Conservation (phyloP, 2,797 vertebrate genomes). For the Telmatherina bonti region DNA sequence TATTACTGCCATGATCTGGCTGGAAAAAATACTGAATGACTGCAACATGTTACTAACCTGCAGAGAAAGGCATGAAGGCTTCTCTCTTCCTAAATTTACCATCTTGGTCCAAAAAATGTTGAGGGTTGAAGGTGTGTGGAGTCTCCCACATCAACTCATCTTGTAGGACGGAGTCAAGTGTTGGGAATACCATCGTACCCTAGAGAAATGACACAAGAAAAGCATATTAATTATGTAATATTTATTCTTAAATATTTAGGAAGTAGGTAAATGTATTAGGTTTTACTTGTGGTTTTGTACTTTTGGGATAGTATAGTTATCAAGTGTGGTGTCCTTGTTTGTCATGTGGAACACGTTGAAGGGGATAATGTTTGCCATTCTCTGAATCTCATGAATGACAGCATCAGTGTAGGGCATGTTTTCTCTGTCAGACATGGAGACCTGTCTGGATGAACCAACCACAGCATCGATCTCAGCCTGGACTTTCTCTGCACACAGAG, state of each 20-base stretch:
- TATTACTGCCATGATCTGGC: too few species aligned
- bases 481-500: conserved; percentile 54
- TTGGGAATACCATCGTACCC: conserved; percentile 55
- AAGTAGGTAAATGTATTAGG: too few species aligned
- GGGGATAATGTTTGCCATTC: conserved; percentile 80
- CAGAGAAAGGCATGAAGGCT: conserved; percentile 82
- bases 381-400: conserved; percentile 82
- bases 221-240: too few species aligned
- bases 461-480: conserved; percentile 75
- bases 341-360: conserved; percentile 57
- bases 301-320: conserved; percentile 84
- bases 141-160: conserved; percentile 71
- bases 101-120: conserved; percentile 70
- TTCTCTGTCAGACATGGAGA: conserved; percentile 63
- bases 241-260: background rate
- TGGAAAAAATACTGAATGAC: too few species aligned
- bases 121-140: conserved; percentile 69
- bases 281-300: too few species aligned
- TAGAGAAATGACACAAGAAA: conserved; percentile 21
- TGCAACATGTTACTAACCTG: conserved; percentile 66
- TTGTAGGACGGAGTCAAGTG: conserved; percentile 57
- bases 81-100: conserved; percentile 78
- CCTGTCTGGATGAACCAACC: conserved; percentile 61
- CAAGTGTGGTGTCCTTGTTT: conserved; percentile 61
- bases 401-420: conserved; percentile 73